A percentile compares a stretch with the other conserved stretches of the same genome.
phyloP scores from a whole-genome alignment of 2,113 vertebrate species.

The Alexandromys fortis region DNA sequence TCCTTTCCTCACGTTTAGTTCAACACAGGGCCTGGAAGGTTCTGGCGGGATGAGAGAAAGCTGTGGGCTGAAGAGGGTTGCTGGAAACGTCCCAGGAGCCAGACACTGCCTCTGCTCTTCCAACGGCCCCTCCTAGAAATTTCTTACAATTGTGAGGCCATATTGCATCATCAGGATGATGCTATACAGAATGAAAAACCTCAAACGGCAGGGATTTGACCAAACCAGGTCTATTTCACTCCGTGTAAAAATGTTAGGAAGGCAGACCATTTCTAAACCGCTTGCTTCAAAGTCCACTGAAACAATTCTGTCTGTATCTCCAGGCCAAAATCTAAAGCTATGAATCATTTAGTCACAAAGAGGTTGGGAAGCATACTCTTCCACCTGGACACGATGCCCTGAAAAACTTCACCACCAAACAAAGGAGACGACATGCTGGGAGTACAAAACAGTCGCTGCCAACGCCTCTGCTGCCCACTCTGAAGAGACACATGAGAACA shows the following conservation, averaged over 20 bases:
- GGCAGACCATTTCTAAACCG: not conserved
- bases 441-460: not conserved
- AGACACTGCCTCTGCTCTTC: not conserved
- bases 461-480: not conserved
- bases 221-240: conserved; percentile 5
- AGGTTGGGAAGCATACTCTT: not conserved
- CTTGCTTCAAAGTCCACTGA: not conserved
- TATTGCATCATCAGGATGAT: not conserved
- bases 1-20: not conserved
- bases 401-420: not conserved
- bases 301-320: not conserved
- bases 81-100: not conserved
- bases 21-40: not conserved
- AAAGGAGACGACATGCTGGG: not conserved
- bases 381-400: not conserved
- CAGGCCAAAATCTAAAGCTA: not conserved
- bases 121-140: not conserved
- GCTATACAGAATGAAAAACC: not conserved
- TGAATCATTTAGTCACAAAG: not conserved
- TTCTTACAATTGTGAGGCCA: not conserved
- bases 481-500: not conserved
- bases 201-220: not conserved
- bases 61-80: not conserved
- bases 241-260: not conserved
- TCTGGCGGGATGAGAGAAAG: not conserved